These are phyloP conservation scores for Meandrina meandrites DNA, from an alignment of 92 coral and sea anemone species.

Conservation along the genomic window DNA sequence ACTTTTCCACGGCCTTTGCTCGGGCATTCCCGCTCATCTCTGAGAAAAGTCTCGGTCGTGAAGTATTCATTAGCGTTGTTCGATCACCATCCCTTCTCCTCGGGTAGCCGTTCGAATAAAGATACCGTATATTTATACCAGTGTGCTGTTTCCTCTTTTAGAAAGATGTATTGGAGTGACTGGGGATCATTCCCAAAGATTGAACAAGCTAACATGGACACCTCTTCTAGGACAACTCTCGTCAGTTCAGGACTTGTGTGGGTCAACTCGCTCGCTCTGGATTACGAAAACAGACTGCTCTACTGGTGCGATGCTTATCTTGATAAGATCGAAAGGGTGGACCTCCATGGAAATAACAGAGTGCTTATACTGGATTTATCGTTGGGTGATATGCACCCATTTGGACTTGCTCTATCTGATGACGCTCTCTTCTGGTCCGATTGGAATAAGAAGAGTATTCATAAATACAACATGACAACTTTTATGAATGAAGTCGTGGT, in stretches of 20 bases:
- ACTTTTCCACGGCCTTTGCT: no score
- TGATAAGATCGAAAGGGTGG: slow-evolving; percentile 45
- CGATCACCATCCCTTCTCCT: no score
- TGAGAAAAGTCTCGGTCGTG: no score
- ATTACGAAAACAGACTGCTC: slow-evolving; percentile 44
- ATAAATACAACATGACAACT: slow-evolving; percentile 39
- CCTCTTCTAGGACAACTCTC: slow-evolving; percentile 52
- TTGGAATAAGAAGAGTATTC: slow-evolving; percentile 21
- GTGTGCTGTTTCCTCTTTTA: neutral
- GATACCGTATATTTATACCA: no score
- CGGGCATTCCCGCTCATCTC: no score
- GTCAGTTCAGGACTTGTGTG: slow-evolving; percentile 58
- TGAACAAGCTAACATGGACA: slow-evolving; percentile 69
- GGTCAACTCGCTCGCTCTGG: slow-evolving; percentile 77
- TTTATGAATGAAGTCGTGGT: neutral
- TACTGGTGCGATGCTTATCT: slow-evolving; percentile 68
- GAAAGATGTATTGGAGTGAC: slow-evolving; percentile 72
- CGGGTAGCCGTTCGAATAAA: no score
- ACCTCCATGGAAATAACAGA: slow-evolving; percentile 50
- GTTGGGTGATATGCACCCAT: neutral
- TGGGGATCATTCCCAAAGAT: slow-evolving; percentile 80
- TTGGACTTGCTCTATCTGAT: slow-evolving; percentile 2
- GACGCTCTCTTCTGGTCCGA: slow-evolving; percentile 55
- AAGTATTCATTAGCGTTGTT: no score
- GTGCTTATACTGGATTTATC: slow-evolving; percentile 21